Conservation (phyloP, 2,888 invertebrate species). For the Conomelus anceps region DNA sequence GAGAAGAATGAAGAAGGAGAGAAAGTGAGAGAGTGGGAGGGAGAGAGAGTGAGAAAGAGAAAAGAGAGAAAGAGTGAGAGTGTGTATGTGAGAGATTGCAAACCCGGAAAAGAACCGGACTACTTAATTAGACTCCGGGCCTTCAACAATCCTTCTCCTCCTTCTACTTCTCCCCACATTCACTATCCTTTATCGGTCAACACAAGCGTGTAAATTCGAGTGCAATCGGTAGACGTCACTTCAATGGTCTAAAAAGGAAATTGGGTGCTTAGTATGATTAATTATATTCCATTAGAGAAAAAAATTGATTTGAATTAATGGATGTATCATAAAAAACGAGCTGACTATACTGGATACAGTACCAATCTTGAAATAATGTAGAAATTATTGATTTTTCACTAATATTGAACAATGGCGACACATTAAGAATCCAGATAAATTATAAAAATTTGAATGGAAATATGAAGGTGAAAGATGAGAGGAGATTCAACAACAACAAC, state of each 20-base stretch:
- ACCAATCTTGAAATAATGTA: no score
- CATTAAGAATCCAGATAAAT: no score
- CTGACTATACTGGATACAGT: no score
- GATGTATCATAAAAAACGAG: no score
- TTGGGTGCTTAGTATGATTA: background rate
- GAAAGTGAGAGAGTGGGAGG: slow-evolving; percentile 14
- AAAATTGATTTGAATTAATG: background rate
- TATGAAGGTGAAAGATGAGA: no score
- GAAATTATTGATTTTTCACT: no score
- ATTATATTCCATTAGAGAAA: background rate
- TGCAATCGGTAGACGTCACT: background rate
- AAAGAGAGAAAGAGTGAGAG: background rate
- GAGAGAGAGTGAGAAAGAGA: background rate
- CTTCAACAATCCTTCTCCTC: background rate
- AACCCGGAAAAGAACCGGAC: background rate
- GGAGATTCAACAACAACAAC: no score
- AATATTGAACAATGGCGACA: no score
- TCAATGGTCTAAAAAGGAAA: background rate
- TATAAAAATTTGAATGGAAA: no score
- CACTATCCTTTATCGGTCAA: background rate
- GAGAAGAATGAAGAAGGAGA: slow-evolving; percentile 12
- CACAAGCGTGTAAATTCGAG: background rate
- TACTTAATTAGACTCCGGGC: background rate
- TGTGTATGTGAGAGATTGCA: background rate
- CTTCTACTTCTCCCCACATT: background rate